A percentile compares a stretch with the other conserved stretches of the same genome.
phyloP scores from a whole-genome alignment of 1,140 invertebrate species.

The Lineus longissimus region DNA sequence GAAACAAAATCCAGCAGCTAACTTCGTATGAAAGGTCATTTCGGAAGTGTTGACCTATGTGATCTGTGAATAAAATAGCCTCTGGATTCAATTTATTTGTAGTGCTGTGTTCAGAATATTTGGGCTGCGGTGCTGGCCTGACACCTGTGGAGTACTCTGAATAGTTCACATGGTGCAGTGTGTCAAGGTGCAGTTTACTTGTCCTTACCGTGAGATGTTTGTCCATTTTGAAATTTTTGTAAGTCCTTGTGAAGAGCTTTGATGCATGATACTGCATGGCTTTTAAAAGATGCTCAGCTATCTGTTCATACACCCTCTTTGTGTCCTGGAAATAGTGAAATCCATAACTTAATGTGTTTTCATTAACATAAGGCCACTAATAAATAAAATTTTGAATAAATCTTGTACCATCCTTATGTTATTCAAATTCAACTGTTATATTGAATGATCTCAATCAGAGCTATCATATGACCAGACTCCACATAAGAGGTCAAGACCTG shows the following conservation, averaged over 20 bases:
- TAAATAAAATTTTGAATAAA: too few species aligned
- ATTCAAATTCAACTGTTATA: neutral
- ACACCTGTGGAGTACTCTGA: too few species aligned
- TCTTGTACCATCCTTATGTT: too few species aligned
- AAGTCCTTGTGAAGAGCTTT: constrained; percentile 32
- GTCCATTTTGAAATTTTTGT: constrained; percentile 21
- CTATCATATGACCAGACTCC: neutral
- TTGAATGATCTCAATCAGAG: neutral
- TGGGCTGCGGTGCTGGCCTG: too few species aligned
- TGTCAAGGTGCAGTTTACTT: neutral
- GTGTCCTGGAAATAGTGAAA: constrained; percentile 21
- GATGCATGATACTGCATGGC: constrained; percentile 34
- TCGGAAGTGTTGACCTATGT: too few species aligned
- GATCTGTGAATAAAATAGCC: too few species aligned
- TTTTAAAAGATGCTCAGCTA: constrained; percentile 31
- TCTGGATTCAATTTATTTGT: too few species aligned
- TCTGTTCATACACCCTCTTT: constrained; percentile 29
- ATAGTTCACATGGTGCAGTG: neutral
- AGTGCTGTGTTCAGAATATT: too few species aligned
- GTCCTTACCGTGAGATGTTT: constrained; percentile 30
- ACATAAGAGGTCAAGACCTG: neutral
- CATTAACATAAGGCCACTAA: too few species aligned
- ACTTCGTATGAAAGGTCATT: too few species aligned
- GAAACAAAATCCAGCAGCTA: neutral
- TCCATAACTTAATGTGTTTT: too few species aligned